A percentile compares a stretch with the other conserved stretches of the same genome.
phyloP scores from a whole-genome alignment of 2,113 vertebrate genomes.

The Sorex fumeus region DNA sequence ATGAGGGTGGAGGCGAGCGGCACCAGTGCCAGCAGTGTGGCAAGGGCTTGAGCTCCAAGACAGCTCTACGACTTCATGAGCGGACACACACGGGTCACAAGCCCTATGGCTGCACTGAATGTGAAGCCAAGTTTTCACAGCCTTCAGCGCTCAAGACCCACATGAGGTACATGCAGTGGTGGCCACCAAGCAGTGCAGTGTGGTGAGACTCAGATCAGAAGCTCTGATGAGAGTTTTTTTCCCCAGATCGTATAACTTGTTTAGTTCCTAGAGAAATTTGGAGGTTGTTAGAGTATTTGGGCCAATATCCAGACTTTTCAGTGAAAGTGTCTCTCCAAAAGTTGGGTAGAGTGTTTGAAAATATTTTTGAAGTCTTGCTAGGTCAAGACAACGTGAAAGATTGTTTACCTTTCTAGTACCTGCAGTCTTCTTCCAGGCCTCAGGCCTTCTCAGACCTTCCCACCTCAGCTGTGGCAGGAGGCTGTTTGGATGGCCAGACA shows the following conservation, averaged over 20 bases:
- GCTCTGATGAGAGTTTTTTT: background rate
- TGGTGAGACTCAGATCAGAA: background rate
- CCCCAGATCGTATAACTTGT: background rate
- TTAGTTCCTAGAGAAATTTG: background rate
- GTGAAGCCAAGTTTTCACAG: constrained; percentile 96
- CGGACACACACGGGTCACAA: constrained; percentile 96
- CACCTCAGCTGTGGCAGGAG: background rate
- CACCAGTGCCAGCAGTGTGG: constrained; percentile 94
- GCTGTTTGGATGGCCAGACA: background rate
- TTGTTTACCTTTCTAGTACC: background rate
- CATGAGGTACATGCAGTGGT: constrained; percentile 90
- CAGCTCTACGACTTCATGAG: constrained; percentile 94
- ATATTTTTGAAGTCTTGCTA: background rate
- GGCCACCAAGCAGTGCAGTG: background rate
- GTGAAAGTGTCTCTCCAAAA: background rate
- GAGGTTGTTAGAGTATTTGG: background rate
- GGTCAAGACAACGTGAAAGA: background rate
- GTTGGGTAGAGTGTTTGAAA: background rate
- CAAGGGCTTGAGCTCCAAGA: constrained; percentile 97
- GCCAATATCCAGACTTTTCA: background rate
- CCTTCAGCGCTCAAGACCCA: constrained; percentile 98
- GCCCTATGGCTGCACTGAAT: constrained; percentile 94
- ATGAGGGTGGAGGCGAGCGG: constrained; percentile 93
- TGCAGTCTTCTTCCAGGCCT: background rate
- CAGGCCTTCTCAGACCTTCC: background rate